Percentiles rank a stretch among this genome's conserved stretches.
These are phyloP conservation scores for Cheilosia pagana DNA, from an alignment of 2,888 invertebrate genomes.

Conservation along the genomic window DNA sequence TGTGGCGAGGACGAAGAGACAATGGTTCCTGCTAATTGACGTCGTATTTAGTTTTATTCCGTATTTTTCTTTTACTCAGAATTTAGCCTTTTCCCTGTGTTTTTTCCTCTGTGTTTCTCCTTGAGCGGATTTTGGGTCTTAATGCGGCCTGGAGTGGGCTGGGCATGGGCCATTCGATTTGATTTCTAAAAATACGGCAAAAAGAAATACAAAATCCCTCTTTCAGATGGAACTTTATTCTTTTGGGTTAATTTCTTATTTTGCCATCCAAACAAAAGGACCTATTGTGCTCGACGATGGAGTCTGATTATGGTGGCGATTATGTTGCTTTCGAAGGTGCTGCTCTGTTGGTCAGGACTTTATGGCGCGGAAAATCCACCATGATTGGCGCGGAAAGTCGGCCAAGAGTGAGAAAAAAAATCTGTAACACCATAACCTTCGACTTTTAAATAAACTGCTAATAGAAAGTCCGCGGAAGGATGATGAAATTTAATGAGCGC, in stretches of 20 bases:
- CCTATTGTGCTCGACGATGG: slow-evolving; percentile 34
- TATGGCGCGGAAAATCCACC: slow-evolving; percentile 60
- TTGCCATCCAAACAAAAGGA: slow-evolving; percentile 52
- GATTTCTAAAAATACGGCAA: slow-evolving; percentile 36
- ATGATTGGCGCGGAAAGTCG: slow-evolving; percentile 64
- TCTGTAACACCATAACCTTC: slow-evolving; percentile 34
- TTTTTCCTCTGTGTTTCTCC: slow-evolving; percentile 25
- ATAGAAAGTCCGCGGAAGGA: background rate
- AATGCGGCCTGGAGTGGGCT: background rate
- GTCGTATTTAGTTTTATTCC: slow-evolving; percentile 45
- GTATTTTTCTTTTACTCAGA: slow-evolving; percentile 12
- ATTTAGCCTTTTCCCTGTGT: slow-evolving; percentile 22
- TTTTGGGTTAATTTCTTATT: slow-evolving; percentile 69
- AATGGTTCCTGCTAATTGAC: slow-evolving; percentile 66
- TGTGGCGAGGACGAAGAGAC: slow-evolving; percentile 24
- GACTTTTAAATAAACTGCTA: slow-evolving; percentile 39
- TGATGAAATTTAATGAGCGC: slow-evolving; percentile 22
- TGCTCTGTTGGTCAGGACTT: slow-evolving; percentile 56
- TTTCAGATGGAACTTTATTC: slow-evolving; percentile 55
- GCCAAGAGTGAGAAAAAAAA: slow-evolving; percentile 15
- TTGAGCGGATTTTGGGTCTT: slow-evolving; percentile 49
- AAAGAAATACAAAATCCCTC: slow-evolving; percentile 32
- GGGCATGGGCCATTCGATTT: slow-evolving; percentile 59
- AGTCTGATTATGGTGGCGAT: slow-evolving; percentile 27
- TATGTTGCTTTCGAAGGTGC: slow-evolving; percentile 42